Evolutionary conservation across 2,888 invertebrate species (phyloP).

Genomic region (Caenorhabditis afra): DNA sequence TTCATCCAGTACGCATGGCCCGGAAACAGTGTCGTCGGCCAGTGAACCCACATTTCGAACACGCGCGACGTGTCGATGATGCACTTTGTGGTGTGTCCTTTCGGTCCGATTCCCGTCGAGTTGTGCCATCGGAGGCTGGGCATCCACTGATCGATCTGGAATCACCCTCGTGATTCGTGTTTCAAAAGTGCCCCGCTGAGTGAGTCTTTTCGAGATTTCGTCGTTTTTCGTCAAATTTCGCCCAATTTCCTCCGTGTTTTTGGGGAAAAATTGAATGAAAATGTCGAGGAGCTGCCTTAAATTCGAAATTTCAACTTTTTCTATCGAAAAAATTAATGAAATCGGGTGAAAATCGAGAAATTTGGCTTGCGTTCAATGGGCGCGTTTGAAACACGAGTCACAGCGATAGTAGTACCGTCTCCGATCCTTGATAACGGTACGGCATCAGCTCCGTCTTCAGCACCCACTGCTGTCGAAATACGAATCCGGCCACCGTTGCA

Average conservation of each 20-base stretch:
- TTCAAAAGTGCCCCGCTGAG: conserved; percentile 22
- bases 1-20: conserved; percentile 19
- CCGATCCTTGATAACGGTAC: conserved; percentile 2
- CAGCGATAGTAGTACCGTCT: too few species aligned
- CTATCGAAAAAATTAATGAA: too few species aligned
- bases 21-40: conserved; percentile 24
- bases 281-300: too few species aligned
- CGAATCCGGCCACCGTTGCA: conserved; percentile 14
- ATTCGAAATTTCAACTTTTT: too few species aligned
- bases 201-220: too few species aligned
- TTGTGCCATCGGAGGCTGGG: conserved; percentile 35
- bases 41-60: conserved; percentile 36
- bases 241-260: too few species aligned
- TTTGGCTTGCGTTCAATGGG: too few species aligned
- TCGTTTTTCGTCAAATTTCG: too few species aligned
- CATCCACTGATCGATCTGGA: conserved; percentile 15
- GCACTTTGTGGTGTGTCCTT: conserved; percentile 21
- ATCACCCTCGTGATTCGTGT: conserved; percentile 5
- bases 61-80: conserved; percentile 9
- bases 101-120: conserved; percentile 6
- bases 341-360: too few species aligned
- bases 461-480: conserved; percentile 53
- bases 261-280: too few species aligned
- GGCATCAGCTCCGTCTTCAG: conserved; percentile 48
- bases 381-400: too few species aligned